Evolutionary conservation across 2,888 invertebrate species (phyloP), one percentile per base, ranked within the genome.

Genomic region (Meiosimyza platycephala): DNA sequence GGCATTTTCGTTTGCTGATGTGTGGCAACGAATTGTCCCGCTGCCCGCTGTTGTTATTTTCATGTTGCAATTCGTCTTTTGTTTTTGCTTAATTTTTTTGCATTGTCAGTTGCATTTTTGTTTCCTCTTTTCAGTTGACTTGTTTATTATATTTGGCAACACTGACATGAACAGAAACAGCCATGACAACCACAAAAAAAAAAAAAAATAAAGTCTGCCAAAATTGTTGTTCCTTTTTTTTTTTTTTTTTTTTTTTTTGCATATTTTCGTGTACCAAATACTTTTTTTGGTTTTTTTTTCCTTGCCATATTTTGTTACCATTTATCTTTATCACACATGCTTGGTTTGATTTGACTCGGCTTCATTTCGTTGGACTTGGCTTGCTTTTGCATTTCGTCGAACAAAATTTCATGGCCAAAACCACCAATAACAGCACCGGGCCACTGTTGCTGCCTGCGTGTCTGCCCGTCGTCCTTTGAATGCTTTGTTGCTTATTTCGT

Each of bases 291-390:
- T 3, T 13, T 18, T 15, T 40, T n/a, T 15, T 70, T 48, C 22
- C 22, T 22, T 48, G 62, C 50, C n/a, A 28, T 67, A 54, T 60
- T 72, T 52, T 67, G 67, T 68, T 60, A 40, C 68, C 72, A 68
- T 72, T 72, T 68, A 72, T 72, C 72, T 72, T 72, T 68, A 72
- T 72, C 72, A 63, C 72, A 64, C 72, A 72, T 66, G 67, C 60
- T 57, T 66, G 67, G 62, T 62, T 48, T 72, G 55, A 18, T 60
- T 66, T 40, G 54, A 13, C 40, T 40, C 9, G 40, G 40, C 40
- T 40, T 40, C 40, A 18, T 33, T 12, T 57, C n/a, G 54, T 18
- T 51, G 52, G 62, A 48, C 54, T 18, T 54, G 51, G 16, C 33
- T 51, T 28, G 12, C n/a, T 16, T 69, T 64, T 51, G 54, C 51